Evolutionary conservation across 2,797 vertebrate genomes (phyloP).

Genomic region (Ctenochaetus hawaiiensis): DNA sequence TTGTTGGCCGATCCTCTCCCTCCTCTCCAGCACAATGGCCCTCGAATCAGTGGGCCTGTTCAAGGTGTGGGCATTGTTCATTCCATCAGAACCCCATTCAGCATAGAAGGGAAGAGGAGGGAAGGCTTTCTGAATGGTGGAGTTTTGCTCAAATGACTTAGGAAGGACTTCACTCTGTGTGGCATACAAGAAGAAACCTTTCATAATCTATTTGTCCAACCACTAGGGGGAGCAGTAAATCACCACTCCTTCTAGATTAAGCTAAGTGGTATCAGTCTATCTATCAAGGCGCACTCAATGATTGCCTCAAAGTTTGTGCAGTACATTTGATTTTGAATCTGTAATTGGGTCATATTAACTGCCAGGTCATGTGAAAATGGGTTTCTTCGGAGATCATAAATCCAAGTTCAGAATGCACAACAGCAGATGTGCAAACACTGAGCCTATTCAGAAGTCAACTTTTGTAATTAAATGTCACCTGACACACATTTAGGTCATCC

Average conservation of each 20-base stretch:
- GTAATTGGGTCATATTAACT: constrained; percentile 70
- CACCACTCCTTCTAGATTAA: background rate
- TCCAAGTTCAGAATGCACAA: constrained; percentile 33
- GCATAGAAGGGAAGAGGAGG: constrained; percentile 69
- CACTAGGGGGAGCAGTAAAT: constrained; percentile 59
- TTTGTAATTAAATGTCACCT: constrained; percentile 59
- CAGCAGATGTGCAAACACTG: constrained; percentile 74
- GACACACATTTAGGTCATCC: constrained; percentile 47
- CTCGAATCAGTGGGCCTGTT: constrained; percentile 74
- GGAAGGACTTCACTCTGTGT: constrained; percentile 80
- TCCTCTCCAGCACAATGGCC: constrained; percentile 69
- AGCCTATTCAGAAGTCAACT: constrained; percentile 62
- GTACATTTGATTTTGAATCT: constrained; percentile 70
- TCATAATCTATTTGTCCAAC: constrained; percentile 53
- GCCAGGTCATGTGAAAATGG: constrained; percentile 69
- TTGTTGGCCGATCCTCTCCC: constrained; percentile 68
- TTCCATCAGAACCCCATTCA: constrained; percentile 70
- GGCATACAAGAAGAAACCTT: constrained; percentile 51
- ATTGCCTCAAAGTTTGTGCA: constrained; percentile 63
- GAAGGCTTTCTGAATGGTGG: constrained; percentile 72
- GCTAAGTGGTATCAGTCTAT: constrained; percentile 37
- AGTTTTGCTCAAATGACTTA: constrained; percentile 78
- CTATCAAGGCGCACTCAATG: constrained; percentile 52
- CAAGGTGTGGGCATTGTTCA: constrained; percentile 82
- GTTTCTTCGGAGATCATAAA: constrained; percentile 63